These are phyloP conservation scores for Vireo altiloquus DNA, from an alignment of 2,113 vertebrate species.

Conservation along the genomic window DNA sequence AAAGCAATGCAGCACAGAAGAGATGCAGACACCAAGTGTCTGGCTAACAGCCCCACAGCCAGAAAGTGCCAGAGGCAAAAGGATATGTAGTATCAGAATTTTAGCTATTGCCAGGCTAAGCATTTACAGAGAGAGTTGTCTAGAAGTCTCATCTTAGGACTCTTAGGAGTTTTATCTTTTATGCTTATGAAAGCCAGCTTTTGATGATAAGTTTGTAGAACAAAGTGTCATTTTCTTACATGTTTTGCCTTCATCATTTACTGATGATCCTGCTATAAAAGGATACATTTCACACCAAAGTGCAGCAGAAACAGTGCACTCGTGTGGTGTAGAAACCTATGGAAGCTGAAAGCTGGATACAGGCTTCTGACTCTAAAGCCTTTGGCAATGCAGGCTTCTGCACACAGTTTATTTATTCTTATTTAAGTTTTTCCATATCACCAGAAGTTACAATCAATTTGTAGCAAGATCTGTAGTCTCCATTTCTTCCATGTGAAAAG, in stretches of 20 bases:
- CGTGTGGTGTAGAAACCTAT: accelerated
- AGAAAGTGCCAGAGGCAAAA: neutral
- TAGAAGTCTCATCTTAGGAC: neutral
- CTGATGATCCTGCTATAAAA: neutral
- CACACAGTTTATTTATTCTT: neutral
- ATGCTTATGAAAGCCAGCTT: neutral
- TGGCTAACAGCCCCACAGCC: neutral
- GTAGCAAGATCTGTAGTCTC: neutral
- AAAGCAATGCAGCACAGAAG: neutral
- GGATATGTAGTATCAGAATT: neutral
- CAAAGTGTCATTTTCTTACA: neutral
- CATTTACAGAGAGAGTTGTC: neutral
- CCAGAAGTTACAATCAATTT: neutral
- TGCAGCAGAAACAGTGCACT: neutral
- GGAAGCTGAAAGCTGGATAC: neutral
- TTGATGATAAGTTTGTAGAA: neutral
- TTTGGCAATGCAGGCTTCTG: neutral
- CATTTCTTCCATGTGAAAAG: neutral
- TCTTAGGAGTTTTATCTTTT: neutral
- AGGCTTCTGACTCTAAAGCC: neutral
- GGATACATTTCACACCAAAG: neutral
- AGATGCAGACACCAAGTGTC: neutral
- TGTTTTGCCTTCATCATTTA: neutral
- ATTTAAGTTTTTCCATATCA: neutral
- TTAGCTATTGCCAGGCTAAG: neutral